Conservation (phyloP, 2,113 vertebrate species). For the Formicarius rufipectus region DNA sequence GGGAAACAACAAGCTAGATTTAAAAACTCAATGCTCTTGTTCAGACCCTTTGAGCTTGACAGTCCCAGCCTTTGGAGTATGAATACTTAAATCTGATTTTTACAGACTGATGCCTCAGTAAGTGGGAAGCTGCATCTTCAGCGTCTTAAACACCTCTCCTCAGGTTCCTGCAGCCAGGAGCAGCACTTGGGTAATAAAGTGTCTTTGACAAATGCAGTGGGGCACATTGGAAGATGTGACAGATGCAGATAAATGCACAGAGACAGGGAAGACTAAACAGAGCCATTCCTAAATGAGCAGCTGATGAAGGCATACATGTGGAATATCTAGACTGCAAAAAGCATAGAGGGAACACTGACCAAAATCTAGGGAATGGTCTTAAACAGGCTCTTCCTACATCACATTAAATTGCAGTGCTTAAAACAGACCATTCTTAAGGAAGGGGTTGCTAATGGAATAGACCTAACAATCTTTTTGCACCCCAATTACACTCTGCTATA, state of each 20-base stretch:
- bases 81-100: slow-evolving; percentile 1
- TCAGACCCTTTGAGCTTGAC: background rate
- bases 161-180: background rate
- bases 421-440: slow-evolving; percentile 7
- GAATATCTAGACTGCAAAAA: background rate
- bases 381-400: background rate
- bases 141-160: background rate
- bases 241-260: background rate
- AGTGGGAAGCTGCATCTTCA: background rate
- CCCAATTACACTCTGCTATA: background rate
- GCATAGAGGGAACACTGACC: background rate
- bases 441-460: background rate
- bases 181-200: background rate
- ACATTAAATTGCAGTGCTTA: background rate
- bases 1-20: background rate
- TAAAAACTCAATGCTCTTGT: background rate
- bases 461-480: background rate
- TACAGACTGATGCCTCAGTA: background rate
- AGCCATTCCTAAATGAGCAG: background rate
- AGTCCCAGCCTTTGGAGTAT: background rate
- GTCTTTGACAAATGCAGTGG: background rate
- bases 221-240: background rate
- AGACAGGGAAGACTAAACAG: background rate
- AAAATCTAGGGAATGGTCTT: background rate
- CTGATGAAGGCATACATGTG: background rate